phyloP scores from a whole-genome alignment of 1,140 invertebrate genomes.

The Ptiloglossa arizonensis region DNA sequence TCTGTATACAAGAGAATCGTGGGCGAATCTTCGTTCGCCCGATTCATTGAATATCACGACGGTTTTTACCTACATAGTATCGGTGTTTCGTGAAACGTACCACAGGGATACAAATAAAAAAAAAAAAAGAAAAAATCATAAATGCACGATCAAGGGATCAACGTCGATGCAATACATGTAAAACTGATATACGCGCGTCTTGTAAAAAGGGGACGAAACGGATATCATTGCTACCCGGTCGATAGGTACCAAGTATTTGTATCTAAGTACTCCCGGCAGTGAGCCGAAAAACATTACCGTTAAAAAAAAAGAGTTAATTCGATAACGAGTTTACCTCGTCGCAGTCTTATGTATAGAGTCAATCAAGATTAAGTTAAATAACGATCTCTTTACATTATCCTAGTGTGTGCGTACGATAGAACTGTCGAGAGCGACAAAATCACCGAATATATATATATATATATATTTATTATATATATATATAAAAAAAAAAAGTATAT shows the following conservation, averaged over 20 bases:
- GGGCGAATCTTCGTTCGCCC: too few species aligned
- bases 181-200: not conserved
- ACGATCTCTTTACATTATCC: slow-evolving; percentile 7
- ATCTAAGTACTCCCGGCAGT: not conserved
- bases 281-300: not conserved
- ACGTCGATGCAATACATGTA: not conserved
- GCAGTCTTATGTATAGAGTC: slow-evolving; percentile 45
- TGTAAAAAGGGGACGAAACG: slow-evolving; percentile 1
- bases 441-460: not conserved
- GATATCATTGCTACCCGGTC: not conserved
- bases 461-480: too few species aligned
- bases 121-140: not conserved
- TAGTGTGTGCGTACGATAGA: slow-evolving; percentile 4
- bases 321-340: slow-evolving; percentile 33
- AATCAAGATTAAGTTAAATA: slow-evolving; percentile 35
- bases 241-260: slow-evolving; percentile 19
- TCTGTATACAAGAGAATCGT: not conserved
- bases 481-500: too few species aligned
- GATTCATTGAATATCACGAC: too few species aligned
- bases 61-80: too few species aligned
- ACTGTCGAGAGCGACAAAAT: not conserved
- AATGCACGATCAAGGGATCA: not conserved
- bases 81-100: not conserved
- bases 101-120: slow-evolving; percentile 19
- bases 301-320: not conserved